Percentiles rank a stretch among this genome's conserved stretches.
Conservation (phyloP, 1,140 invertebrate genomes). For the Pteromalus puparum region DNA sequence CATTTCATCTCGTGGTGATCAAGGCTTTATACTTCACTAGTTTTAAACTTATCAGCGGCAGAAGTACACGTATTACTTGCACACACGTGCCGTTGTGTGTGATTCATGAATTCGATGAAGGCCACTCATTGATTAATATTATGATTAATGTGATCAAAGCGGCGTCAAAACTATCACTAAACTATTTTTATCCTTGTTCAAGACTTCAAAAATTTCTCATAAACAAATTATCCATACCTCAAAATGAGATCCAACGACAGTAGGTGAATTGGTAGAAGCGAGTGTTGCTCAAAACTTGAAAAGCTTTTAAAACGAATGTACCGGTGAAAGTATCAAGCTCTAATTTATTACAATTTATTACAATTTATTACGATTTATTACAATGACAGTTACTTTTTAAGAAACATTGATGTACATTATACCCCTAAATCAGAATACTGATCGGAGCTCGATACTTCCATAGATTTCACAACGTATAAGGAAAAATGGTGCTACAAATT, state of each 20-base stretch:
- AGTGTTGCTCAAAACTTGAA: conserved; percentile 45
- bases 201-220: conserved; percentile 34
- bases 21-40: conserved; percentile 44
- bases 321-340: conserved; percentile 40
- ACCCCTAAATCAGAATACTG: not conserved
- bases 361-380: no score
- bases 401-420: not conserved
- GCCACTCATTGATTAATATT: conserved; percentile 44
- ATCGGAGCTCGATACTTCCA: conserved; percentile 31
- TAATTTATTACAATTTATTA: no score
- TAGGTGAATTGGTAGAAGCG: conserved; percentile 48
- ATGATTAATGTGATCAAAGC: conserved; percentile 40
- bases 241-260: conserved; percentile 48
- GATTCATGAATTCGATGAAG: conserved; percentile 36
- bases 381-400: not conserved
- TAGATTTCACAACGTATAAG: conserved; percentile 16
- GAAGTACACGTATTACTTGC: conserved; percentile 40
- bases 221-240: conserved; percentile 50
- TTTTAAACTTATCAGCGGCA: conserved; percentile 30
- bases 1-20: conserved; percentile 38
- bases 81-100: conserved; percentile 30
- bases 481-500: conserved; percentile 51
- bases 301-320: conserved; percentile 39
- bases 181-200: conserved; percentile 30
- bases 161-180: conserved; percentile 42